A percentile compares a stretch with the other conserved stretches of the same genome.
Evolutionary conservation across 2,888 invertebrate species (phyloP).

Genomic region (Leucophora obtusa): DNA sequence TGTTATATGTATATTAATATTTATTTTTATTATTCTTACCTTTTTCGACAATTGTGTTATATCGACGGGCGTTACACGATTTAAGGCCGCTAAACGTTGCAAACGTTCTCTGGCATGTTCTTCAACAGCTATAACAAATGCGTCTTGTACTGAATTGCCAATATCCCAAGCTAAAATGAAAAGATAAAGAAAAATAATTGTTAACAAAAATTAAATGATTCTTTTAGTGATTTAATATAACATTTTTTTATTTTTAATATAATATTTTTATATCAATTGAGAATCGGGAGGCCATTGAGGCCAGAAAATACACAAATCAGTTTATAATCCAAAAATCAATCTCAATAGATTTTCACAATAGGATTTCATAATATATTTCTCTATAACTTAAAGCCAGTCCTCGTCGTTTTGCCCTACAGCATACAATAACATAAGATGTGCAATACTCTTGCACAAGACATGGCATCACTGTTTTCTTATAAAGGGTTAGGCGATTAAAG

Average conservation of each 20-base stretch:
- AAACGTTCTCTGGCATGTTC: slow-evolving; percentile 95
- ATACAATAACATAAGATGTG: no score
- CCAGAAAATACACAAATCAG: no score
- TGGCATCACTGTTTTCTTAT: no score
- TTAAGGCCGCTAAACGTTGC: slow-evolving; percentile 94
- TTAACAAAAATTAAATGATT: not conserved
- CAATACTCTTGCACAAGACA: no score
- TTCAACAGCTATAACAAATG: slow-evolving; percentile 98
- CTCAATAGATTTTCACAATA: no score
- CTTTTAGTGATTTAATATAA: not conserved
- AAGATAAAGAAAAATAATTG: slow-evolving; percentile 6
- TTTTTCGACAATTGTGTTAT: slow-evolving; percentile 93
- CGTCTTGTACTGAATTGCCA: slow-evolving; percentile 95
- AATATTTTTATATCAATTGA: no score
- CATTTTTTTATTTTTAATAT: not conserved
- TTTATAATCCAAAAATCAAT: no score
- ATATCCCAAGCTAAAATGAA: slow-evolving; percentile 87
- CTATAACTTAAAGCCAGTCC: no score
- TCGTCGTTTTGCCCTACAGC: no score
- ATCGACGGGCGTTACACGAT: slow-evolving; percentile 95
- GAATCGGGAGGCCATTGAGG: no score
- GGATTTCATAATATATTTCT: no score
- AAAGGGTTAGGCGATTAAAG: no score
- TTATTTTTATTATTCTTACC: slow-evolving; percentile 79
- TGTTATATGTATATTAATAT: not conserved